phyloP scores from a whole-genome alignment of 1,140 invertebrate genomes.

The Paraescarpia echinospica region DNA sequence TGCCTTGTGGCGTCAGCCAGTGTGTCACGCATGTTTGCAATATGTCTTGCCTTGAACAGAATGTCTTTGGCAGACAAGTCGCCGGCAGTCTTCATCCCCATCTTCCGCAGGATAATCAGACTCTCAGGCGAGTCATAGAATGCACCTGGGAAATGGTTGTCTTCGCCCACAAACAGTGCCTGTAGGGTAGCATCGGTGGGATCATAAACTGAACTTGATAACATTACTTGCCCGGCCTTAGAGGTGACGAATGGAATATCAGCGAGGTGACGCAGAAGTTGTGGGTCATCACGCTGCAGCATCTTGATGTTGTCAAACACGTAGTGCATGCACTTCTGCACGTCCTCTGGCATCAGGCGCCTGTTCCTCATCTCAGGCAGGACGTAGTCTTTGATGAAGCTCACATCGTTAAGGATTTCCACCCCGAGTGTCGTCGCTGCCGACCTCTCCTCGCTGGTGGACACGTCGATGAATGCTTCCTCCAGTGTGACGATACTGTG shows the following conservation, averaged over 20 bases:
- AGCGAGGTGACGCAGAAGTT: background rate
- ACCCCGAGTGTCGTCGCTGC: background rate
- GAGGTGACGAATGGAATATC: background rate
- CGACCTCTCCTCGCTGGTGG: background rate
- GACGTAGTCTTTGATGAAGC: background rate
- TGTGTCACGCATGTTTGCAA: background rate
- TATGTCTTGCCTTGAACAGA: background rate
- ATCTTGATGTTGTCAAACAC: background rate
- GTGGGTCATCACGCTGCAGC: background rate
- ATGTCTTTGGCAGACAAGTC: background rate
- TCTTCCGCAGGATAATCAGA: constrained; percentile 1
- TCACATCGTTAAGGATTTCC: background rate
- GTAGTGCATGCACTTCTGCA: background rate
- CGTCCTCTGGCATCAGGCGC: background rate
- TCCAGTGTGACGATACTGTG: background rate
- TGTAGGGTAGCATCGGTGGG: background rate
- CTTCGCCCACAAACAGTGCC: too few species aligned
- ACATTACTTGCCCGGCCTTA: background rate
- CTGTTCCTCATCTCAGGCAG: background rate
- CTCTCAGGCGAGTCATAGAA: background rate
- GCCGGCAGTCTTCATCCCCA: background rate
- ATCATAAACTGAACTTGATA: background rate
- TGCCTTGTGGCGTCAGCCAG: background rate
- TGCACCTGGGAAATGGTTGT: constrained; percentile 7
- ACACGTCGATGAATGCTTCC: background rate